Base-by-base conservation (phyloP, 2,113 vertebrate species). In the Cardinalis cardinalis region DNA sequence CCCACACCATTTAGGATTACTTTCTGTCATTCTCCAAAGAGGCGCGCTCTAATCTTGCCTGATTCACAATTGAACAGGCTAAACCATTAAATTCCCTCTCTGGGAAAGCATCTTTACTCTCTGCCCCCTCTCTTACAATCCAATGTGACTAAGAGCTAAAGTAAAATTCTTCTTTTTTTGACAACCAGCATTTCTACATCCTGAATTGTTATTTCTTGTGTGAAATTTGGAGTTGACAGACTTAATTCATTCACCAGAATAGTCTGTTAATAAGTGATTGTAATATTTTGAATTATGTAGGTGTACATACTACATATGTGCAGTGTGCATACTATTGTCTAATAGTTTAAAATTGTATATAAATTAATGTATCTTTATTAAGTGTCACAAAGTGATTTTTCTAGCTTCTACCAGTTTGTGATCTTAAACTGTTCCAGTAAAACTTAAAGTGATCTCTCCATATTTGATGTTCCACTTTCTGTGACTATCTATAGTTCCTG, bases 1-100 rank as follows among this genome's bases (percentile, higher is more conserved):
- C 81, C 40, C 73, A 71, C 49, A 78, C 84, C n/a, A 78, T 89
- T 84, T 89, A 71, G 90, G 82, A 91, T 87, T 94, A 84, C 74
- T 60, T 89, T 84, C 49, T 87, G 87, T 87, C 65, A 25, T 90
- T 88, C 61, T 84, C 24, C 63, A 31, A 80, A 87, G 65, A 76
- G 36, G 9, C 3, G 0, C 2, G 0, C 51, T 83, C 43, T 73
- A 82, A 88, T 64, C 72, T 79, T 81, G 61, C 53, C 61, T 84
- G 71, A 82, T 94, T 43, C 74, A 82, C 85, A 84, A 72, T 0
- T 91, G 78, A 68, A 64, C 29, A 48, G 53, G 15, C 58, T 92
- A 51, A 76, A 65, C 29, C 44, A 13, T 90, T 90, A 56, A 61
- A 90, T 41, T 88, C 43, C 29, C 32, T 73, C 32, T 11, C 61